A percentile compares a stretch with the other conserved stretches of the same genome.
phyloP scores from a whole-genome alignment of 2,888 invertebrate genomes.

The Arctia plantaginis region DNA sequence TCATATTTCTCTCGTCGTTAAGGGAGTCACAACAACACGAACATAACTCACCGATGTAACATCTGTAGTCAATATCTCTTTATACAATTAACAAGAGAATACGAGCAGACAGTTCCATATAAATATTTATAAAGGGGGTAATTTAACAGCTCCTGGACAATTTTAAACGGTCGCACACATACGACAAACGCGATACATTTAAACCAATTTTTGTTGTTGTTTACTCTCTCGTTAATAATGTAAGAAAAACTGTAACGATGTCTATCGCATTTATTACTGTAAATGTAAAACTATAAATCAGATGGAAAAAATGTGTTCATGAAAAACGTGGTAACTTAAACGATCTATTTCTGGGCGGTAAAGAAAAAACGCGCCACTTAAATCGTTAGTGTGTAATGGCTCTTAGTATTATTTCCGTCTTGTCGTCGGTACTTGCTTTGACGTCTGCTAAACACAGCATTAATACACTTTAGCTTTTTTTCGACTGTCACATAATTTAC shows the following conservation, averaged over 20 bases:
- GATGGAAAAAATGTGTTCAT: conserved; percentile 18
- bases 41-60: conserved; percentile 77
- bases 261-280: conserved; percentile 28
- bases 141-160: conserved; percentile 69
- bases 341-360: conserved; percentile 43
- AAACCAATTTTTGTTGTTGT: conserved; percentile 32
- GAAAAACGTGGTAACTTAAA: conserved; percentile 36
- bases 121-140: conserved; percentile 79
- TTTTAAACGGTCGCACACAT: conserved; percentile 58
- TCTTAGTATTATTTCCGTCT: conserved; percentile 76
- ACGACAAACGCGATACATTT: conserved; percentile 34
- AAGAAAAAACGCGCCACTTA: conserved; percentile 46
- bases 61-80: conserved; percentile 84
- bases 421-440: conserved; percentile 76
- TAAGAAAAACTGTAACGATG: conserved; percentile 29
- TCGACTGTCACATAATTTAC: conserved; percentile 83
- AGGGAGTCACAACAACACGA: conserved; percentile 69
- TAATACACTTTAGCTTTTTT: conserved; percentile 82
- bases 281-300: conserved; percentile 20
- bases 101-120: conserved; percentile 73
- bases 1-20: conserved; percentile 80
- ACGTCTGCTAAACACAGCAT: conserved; percentile 84
- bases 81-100: conserved; percentile 82
- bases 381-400: conserved; percentile 61
- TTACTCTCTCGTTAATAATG: conserved; percentile 30